These are phyloP conservation scores for Ictidomys tridecemlineatus DNA, from an alignment of 2,113 vertebrate genomes.

Conservation along the genomic window DNA sequence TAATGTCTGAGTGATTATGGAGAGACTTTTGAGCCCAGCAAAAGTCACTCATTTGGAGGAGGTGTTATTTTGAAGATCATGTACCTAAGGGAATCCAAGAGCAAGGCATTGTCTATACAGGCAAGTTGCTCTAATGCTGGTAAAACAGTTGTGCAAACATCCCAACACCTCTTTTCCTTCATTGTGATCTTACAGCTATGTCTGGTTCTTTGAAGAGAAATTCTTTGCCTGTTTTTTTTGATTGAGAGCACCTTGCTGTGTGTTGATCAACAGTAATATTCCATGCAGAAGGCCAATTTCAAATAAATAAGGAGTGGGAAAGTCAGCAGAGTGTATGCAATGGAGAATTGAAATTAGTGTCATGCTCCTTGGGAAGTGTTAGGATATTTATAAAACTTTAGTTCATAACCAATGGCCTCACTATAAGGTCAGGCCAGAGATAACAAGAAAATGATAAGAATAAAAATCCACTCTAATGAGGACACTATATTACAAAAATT, in stretches of 20 bases:
- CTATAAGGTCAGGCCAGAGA: neutral
- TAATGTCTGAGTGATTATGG: neutral
- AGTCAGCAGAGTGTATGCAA: neutral
- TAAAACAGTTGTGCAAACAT: too few relatives aligned
- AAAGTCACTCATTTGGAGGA: too few relatives aligned
- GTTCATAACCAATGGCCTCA: neutral
- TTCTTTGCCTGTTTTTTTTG: neutral
- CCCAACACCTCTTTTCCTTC: too few relatives aligned
- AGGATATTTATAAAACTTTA: neutral
- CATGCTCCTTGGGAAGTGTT: accelerated
- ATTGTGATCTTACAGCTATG: neutral
- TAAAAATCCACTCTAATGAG: neutral
- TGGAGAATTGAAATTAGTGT: neutral
- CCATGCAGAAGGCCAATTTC: accelerated
- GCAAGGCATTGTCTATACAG: accelerated
- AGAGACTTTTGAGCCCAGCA: neutral
- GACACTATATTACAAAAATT: neutral
- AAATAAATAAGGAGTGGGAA: too few relatives aligned
- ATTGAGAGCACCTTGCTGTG: accelerated
- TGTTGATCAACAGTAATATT: neutral
- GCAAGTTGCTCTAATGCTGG: neutral
- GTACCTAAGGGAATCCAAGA: neutral
- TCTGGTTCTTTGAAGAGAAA: neutral
- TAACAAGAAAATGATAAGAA: neutral
- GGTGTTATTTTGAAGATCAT: neutral